These are phyloP conservation scores for Palloptera scutellata DNA, from an alignment of 2,888 invertebrate species.

Conservation along the genomic window DNA sequence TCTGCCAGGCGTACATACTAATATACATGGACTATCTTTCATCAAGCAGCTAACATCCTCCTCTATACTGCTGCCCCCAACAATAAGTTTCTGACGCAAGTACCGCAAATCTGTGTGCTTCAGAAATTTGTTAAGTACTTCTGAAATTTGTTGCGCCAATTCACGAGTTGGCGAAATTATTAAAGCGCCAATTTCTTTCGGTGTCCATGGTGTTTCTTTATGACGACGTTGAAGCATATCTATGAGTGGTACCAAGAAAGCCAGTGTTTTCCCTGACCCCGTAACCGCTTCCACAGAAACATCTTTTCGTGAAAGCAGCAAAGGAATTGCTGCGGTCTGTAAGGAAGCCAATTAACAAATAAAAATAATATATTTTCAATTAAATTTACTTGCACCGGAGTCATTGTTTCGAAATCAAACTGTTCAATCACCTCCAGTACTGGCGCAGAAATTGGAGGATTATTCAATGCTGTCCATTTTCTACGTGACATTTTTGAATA, in stretches of 20 bases:
- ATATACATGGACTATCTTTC: constrained; percentile 79
- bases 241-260: constrained; percentile 91
- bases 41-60: constrained; percentile 76
- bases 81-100: constrained; percentile 70
- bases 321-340: constrained; percentile 87
- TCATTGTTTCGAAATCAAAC: constrained; percentile 68
- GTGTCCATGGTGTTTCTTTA: constrained; percentile 71
- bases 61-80: constrained; percentile 86
- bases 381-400: constrained; percentile 67
- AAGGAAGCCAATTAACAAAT: constrained; percentile 43
- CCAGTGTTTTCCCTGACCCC: constrained; percentile 97
- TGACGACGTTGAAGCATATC: constrained; percentile 78
- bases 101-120: constrained; percentile 65
- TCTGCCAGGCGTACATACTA: constrained; percentile 95
- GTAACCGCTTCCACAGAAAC: constrained; percentile 98
- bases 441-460: constrained; percentile 64
- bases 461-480: constrained; percentile 65
- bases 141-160: constrained; percentile 87
- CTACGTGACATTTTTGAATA: constrained; percentile 54
- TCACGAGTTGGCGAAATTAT: constrained; percentile 97
- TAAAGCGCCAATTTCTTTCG: constrained; percentile 84
- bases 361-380: neutral
- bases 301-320: constrained; percentile 90
- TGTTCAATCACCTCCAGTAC: constrained; percentile 67
- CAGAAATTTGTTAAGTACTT: constrained; percentile 69